Evolutionary conservation across 1,140 invertebrate genomes (phyloP), one percentile per base, ranked within the genome.

Genomic region (Drosophila nannoptera): DNA sequence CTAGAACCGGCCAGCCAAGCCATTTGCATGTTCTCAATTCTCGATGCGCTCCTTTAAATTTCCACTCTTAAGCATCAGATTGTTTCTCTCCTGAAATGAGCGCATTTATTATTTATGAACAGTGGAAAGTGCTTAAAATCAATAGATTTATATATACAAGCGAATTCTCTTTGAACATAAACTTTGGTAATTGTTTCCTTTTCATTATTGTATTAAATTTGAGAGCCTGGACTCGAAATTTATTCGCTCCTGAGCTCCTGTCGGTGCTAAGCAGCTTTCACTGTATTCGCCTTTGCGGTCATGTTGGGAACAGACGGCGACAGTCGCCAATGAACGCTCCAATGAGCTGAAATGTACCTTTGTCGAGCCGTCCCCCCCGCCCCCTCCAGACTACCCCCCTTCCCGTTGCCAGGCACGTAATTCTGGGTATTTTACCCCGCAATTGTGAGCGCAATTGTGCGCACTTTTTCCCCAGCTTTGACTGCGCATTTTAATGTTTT

Each of bases 391-490:
- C n/a, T n/a, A n/a, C 3, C 3, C 22, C 42, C 50, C 48, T 46
- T 42, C 36, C 22, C n/a, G 35, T 12, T 22, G 7, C 59, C 38
- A 40, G 32, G 45, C 64, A 81, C 64, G 73, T 81, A 22, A 2
- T 73, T 42, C 48, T 54, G 52, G 33, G 54, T 74, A 67, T 81
- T 81, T 77, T 69, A 65, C 55, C 60, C 67, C 54, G 67, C 75
- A 77, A 82, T 82, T 82, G 60, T 65, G 46, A 70, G 61, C 54
- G 78, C 75, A 82, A 82, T 82, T 82, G 78, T 82, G 78, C 78
- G 71, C 71, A 77, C 50, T 77, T 74, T 77, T 60, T 58, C 55
- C 46, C 35, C 61, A 50, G 49, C 49, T 55, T 62, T 54, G 65
- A 60, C 60, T 76, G 55, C 29, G 73, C 80, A 83, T 84, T 76